These are phyloP conservation scores for Listrodromus nycthemerus DNA, from an alignment of 2,888 invertebrate genomes.

Conservation along the genomic window DNA sequence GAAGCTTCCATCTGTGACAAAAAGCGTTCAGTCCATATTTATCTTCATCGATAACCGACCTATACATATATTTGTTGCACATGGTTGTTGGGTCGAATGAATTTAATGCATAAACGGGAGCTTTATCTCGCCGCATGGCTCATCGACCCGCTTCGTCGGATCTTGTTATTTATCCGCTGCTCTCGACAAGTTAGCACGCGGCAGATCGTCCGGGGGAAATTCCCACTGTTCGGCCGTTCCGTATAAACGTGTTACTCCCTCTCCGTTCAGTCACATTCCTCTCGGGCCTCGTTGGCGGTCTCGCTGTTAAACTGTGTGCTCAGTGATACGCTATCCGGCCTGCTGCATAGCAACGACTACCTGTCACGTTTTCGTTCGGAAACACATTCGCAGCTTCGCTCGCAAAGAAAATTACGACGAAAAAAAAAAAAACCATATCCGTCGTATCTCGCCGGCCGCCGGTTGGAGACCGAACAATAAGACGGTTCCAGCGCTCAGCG, in stretches of 20 bases:
- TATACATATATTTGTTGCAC: too few relatives aligned
- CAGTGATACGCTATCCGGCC: slow-evolving; percentile 3
- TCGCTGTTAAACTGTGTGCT: not conserved
- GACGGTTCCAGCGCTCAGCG: not conserved
- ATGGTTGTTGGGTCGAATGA: too few relatives aligned
- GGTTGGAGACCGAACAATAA: not conserved
- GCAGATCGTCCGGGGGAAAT: not conserved
- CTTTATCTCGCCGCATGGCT: not conserved
- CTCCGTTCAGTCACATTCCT: slow-evolving; percentile 1
- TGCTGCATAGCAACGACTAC: slow-evolving; percentile 1
- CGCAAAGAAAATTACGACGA: not conserved
- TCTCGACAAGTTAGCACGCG: not conserved
- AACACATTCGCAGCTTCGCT: not conserved
- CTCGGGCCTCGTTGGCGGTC: not conserved
- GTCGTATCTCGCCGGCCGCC: not conserved
- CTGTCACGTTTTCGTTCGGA: not conserved
- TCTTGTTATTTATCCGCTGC: not conserved
- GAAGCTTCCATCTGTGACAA: too few relatives aligned
- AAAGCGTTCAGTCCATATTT: too few relatives aligned
- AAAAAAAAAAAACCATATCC: not conserved
- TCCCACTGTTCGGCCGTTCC: not conserved
- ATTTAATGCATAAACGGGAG: too few relatives aligned
- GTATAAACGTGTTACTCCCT: not conserved
- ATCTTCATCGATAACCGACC: too few relatives aligned
- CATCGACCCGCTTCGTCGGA: slow-evolving; percentile 6